Percentiles rank a stretch among this genome's conserved stretches.
Conservation (phyloP, 2,888 invertebrate species). For the Sussaba pulchella region DNA sequence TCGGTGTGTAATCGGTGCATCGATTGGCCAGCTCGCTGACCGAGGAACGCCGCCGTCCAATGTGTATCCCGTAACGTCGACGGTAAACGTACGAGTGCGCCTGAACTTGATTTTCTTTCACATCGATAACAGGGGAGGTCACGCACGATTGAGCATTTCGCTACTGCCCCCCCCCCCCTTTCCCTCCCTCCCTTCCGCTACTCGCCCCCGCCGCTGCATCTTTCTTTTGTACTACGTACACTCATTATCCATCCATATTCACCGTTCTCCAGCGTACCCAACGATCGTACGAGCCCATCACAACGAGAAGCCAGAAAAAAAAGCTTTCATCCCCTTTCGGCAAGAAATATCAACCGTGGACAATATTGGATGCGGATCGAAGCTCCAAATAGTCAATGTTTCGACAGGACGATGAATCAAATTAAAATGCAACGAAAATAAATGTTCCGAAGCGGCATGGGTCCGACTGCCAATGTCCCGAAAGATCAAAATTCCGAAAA, state of each 20-base stretch:
- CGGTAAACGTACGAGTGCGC: slow-evolving; percentile 57
- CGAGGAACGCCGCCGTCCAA: slow-evolving; percentile 28
- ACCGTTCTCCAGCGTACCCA: not conserved
- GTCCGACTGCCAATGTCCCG: too few species aligned
- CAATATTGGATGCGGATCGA: too few species aligned
- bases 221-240: slow-evolving; percentile 22
- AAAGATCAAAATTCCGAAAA: too few species aligned
- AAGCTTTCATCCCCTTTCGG: too few species aligned
- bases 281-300: not conserved
- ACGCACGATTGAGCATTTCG: slow-evolving; percentile 57
- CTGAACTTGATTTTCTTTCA: slow-evolving; percentile 65
- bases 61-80: slow-evolving; percentile 43
- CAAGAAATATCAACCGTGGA: too few species aligned
- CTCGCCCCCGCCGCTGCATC: not conserved
- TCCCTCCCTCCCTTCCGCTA: not conserved
- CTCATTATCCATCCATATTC: slow-evolving; percentile 16
- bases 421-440: too few species aligned
- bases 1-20: slow-evolving; percentile 61
- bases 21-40: slow-evolving; percentile 57
- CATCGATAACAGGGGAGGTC: slow-evolving; percentile 62
- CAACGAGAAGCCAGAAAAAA: not conserved
- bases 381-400: too few species aligned
- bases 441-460: too few species aligned
- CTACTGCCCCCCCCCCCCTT: slow-evolving; percentile 3
- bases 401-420: too few species aligned